A percentile compares a stretch with the other conserved stretches of the same genome.
These are phyloP conservation scores for Acrobeloides nanus DNA, from an alignment of 2,888 invertebrate genomes.

Conservation along the genomic window DNA sequence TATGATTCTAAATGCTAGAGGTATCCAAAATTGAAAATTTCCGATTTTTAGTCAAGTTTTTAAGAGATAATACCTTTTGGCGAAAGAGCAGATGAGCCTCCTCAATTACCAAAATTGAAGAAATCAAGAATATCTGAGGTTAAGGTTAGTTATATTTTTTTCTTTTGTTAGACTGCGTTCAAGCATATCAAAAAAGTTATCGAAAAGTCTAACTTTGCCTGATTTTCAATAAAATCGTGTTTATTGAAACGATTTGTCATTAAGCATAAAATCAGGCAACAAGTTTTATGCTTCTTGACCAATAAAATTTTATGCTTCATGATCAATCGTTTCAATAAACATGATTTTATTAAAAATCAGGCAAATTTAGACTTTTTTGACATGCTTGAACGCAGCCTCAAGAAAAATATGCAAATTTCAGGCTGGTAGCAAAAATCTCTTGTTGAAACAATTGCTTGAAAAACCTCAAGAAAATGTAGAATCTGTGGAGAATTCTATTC, in stretches of 20 bases:
- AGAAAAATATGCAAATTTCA: too few relatives aligned
- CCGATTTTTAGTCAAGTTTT: conserved; percentile 6
- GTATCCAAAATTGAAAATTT: conserved; percentile 14
- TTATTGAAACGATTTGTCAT: too few relatives aligned
- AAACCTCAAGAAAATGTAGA: conserved; percentile 9
- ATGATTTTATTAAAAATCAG: conserved; percentile 2
- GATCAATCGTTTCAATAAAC: too few relatives aligned
- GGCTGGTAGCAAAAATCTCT: conserved; percentile 38
- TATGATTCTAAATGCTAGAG: conserved; percentile 30
- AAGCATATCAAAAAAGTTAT: too few relatives aligned
- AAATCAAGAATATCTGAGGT: conserved; percentile 28
- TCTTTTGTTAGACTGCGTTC: too few relatives aligned
- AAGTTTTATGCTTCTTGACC: too few relatives aligned
- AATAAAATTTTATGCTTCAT: too few relatives aligned
- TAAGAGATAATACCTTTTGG: conserved; percentile 44
- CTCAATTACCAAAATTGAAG: conserved; percentile 28
- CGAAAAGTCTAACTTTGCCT: too few relatives aligned
- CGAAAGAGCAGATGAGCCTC: conserved; percentile 43
- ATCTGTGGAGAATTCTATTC: neutral
- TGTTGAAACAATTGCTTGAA: conserved; percentile 33
- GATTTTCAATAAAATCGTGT: conserved; percentile 13
- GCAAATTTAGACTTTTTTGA: too few relatives aligned
- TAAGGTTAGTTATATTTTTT: conserved; percentile 17
- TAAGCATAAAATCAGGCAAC: too few relatives aligned
- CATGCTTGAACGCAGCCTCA: too few relatives aligned